These are phyloP conservation scores for Lithophane socia DNA, from an alignment of 2,888 invertebrate species.

Conservation along the genomic window DNA sequence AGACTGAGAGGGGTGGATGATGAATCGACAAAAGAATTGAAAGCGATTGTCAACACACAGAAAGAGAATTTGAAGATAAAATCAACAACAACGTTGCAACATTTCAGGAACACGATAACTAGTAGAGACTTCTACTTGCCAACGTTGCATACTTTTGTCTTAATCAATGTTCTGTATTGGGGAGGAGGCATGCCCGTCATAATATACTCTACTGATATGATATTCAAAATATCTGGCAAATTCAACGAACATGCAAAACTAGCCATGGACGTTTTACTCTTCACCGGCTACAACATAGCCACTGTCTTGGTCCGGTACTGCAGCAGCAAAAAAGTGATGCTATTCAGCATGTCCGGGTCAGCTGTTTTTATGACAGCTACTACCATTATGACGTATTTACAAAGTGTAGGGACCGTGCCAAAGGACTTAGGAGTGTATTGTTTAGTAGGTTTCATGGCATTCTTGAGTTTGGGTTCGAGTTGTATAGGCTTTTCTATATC, in stretches of 20 bases:
- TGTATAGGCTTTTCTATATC: constrained; percentile 56
- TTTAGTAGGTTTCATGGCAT: constrained; percentile 48
- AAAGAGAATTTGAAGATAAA: constrained; percentile 25
- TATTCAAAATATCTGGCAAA: constrained; percentile 39
- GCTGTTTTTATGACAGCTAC: constrained; percentile 48
- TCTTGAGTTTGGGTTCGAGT: constrained; percentile 51
- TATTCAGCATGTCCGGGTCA: constrained; percentile 48
- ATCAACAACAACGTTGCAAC: background rate
- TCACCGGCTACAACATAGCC: constrained; percentile 41
- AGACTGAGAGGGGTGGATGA: constrained; percentile 55
- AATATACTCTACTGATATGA: constrained; percentile 53
- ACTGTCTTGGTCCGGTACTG: constrained; percentile 33
- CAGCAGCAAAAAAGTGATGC: constrained; percentile 57
- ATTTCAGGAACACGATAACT: constrained; percentile 16
- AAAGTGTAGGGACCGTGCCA: constrained; percentile 22
- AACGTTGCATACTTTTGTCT: constrained; percentile 38
- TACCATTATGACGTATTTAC: constrained; percentile 40
- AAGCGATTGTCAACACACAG: constrained; percentile 38
- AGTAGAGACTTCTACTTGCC: constrained; percentile 55
- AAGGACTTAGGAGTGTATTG: constrained; percentile 49
- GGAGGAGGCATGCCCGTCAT: constrained; percentile 51
- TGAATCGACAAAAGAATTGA: constrained; percentile 54
- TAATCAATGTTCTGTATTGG: constrained; percentile 49
- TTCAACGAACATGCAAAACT: constrained; percentile 32
- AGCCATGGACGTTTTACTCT: constrained; percentile 45